Evolutionary conservation across 2,888 invertebrate genomes (phyloP), one percentile per base, ranked within the genome.

Genomic region (Microctonus hyperodae): DNA sequence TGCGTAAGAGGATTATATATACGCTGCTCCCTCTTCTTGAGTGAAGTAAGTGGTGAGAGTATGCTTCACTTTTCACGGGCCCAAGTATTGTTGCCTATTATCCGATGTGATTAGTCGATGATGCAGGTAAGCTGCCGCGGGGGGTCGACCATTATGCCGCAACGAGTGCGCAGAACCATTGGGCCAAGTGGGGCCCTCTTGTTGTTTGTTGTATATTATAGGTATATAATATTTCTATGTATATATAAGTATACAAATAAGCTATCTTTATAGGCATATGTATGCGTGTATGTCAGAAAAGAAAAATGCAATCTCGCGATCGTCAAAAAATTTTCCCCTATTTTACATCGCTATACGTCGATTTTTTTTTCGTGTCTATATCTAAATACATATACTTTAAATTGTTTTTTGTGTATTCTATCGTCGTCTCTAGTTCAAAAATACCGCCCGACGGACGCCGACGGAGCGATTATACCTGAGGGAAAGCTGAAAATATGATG

Each of bases 21-120:
- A n/a, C 16, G 16, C 20, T 44, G n/a, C 44, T 20, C n/a, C 16
- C 20, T 75, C 75, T 74, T 70, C 68, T 59, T 67, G 62, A 37
- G 68, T 68, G 69, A 69, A 73, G 77, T 78, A 81, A 81, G 79
- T 79, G 80, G 79, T 76, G 77, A 40, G 69, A 74, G 77, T 77
- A 79, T 78, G 80, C 79, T 79, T 82, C 79, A 82, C 80, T 82
- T 83, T 82, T 81, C 81, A 81, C 81, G 77, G 79, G 78, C 76
- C 74, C 69, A 73, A 75, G 69, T 74, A 81, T 82, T 83, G 82
- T 83, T 79, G 78, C 69, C 79, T 79, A 82, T 82, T 81, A 81
- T 81, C 81, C 83, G 80, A 80, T 78, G 80, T 82, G 83, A 83
- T 83, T 83, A 83, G 83, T 79, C 81, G 81, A 83, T 83, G 83